phyloP scores from a whole-genome alignment of 2,888 invertebrate genomes.

The Malthinus flaveolus region DNA sequence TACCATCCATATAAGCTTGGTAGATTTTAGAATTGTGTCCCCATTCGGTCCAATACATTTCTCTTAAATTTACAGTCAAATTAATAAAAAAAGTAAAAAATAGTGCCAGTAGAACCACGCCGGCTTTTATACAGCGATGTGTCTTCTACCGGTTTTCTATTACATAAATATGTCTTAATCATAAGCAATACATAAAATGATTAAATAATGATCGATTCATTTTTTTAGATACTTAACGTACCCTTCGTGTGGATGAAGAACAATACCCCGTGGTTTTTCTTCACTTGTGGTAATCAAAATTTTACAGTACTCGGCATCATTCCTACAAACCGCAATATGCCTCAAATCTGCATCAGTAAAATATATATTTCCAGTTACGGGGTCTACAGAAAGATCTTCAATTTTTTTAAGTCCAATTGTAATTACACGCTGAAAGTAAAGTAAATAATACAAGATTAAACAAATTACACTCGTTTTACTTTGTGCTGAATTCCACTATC shows the following conservation, averaged over 20 bases:
- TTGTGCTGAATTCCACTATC: slow-evolving; percentile 65
- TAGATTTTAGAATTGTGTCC: slow-evolving; percentile 74
- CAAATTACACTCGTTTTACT: slow-evolving; percentile 44
- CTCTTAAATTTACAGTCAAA: too few species aligned
- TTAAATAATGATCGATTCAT: too few species aligned
- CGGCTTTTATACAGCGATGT: too few species aligned
- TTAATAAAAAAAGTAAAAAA: too few species aligned
- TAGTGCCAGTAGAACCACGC: too few species aligned
- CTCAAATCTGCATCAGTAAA: slow-evolving; percentile 74
- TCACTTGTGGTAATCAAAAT: slow-evolving; percentile 64
- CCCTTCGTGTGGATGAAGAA: slow-evolving; percentile 70
- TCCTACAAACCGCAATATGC: slow-evolving; percentile 74
- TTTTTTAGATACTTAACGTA: slow-evolving; percentile 59
- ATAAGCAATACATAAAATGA: too few species aligned
- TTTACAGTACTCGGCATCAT: slow-evolving; percentile 68
- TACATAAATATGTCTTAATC: too few species aligned
- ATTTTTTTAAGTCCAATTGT: slow-evolving; percentile 71
- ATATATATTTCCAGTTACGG: slow-evolving; percentile 79
- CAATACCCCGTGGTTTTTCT: slow-evolving; percentile 70
- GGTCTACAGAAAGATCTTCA: slow-evolving; percentile 77
- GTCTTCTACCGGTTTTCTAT: too few species aligned
- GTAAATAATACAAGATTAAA: neutral
- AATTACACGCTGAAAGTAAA: slow-evolving; percentile 57
- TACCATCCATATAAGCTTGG: slow-evolving; percentile 84
- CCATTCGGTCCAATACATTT: slow-evolving; percentile 94